Evolutionary conservation across 2,113 vertebrate genomes (phyloP).

Genomic region (Gallinago paraguaiae): DNA sequence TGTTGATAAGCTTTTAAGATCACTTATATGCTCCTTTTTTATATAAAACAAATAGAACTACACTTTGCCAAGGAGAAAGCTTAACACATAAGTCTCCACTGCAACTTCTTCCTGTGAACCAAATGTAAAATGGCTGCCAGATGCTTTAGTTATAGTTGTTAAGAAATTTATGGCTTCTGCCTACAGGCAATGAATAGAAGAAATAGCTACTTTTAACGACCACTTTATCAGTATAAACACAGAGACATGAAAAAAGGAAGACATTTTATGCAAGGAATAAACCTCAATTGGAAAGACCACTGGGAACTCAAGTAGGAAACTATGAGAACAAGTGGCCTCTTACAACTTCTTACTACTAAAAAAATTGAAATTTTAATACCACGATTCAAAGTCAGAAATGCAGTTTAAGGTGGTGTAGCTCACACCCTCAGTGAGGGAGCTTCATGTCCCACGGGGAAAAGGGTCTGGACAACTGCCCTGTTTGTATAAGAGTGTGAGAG

Average conservation of each 20-base stretch:
- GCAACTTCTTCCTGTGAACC: background rate
- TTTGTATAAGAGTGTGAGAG: background rate
- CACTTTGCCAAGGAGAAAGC: background rate
- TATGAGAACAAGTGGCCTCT: background rate
- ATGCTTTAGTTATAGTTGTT: background rate
- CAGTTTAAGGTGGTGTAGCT: background rate
- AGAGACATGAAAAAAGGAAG: background rate
- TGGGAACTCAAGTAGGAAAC: background rate
- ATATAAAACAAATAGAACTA: background rate
- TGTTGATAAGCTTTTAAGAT: background rate
- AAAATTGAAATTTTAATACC: background rate
- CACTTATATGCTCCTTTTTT: background rate
- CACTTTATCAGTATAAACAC: constrained; percentile 22
- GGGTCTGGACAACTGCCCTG: background rate
- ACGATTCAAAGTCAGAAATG: background rate
- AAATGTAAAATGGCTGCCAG: constrained; percentile 28
- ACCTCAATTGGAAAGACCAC: background rate
- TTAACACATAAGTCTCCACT: background rate
- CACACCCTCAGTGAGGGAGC: background rate
- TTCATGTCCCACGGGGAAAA: background rate
- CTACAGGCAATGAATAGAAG: background rate
- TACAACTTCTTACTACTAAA: background rate
- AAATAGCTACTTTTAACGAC: constrained; percentile 5
- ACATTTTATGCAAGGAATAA: background rate
- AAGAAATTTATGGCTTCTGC: constrained; percentile 16